Percentiles rank a stretch among this genome's conserved stretches.
phyloP scores from a whole-genome alignment of 2,888 invertebrate species.

The Pyrrhosoma nymphula region DNA sequence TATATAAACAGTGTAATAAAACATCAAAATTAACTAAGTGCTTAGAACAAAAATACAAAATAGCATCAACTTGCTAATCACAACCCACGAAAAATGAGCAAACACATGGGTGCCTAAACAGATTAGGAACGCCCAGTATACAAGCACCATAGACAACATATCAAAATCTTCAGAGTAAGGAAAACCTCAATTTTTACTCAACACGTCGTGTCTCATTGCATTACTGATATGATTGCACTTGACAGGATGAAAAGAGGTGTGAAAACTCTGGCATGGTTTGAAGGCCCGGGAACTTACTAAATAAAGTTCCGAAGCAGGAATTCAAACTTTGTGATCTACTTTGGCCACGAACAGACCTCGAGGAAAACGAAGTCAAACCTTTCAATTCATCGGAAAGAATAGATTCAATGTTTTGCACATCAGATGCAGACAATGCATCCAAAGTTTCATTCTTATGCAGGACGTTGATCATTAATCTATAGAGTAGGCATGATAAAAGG shows the following conservation, averaged over 20 bases:
- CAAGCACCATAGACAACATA: no score
- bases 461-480: background rate
- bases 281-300: background rate
- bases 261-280: background rate
- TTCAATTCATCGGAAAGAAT: background rate
- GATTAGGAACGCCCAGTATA: no score
- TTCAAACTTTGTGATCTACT: background rate
- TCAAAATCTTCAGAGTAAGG: no score
- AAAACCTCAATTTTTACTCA: no score
- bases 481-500: background rate
- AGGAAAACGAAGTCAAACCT: background rate
- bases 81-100: no score
- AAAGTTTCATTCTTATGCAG: background rate
- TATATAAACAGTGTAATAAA: no score
- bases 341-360: background rate
- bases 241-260: background rate
- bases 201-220: no score
- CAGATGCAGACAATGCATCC: background rate
- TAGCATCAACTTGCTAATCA: no score
- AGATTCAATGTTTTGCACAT: background rate
- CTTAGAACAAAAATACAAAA: no score
- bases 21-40: no score
- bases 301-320: background rate
- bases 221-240: no score
- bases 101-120: no score